Conservation (phyloP, 2,113 vertebrate genomes). For the Macaca mulatta region DNA sequence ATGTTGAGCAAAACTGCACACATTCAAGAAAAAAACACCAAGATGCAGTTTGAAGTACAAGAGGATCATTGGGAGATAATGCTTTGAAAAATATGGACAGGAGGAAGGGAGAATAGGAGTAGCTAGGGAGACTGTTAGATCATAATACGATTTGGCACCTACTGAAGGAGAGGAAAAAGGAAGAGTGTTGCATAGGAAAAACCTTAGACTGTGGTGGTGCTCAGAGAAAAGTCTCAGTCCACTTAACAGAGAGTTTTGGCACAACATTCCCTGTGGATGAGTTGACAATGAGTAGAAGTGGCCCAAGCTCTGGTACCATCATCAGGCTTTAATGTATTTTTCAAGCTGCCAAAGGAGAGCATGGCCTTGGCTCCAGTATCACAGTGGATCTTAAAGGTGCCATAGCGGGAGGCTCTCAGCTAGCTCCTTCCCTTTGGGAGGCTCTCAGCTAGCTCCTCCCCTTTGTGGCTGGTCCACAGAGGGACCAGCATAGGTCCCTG, state of each 20-base stretch:
- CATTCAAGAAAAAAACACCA: neutral
- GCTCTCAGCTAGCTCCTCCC: neutral
- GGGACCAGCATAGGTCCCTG: too few relatives aligned
- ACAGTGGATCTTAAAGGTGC: neutral
- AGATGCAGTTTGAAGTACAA: neutral
- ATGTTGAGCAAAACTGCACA: neutral
- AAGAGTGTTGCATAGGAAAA: neutral
- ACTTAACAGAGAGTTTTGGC: neutral
- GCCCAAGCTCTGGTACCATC: neutral
- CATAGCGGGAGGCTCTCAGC: neutral
- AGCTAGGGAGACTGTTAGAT: too few relatives aligned
- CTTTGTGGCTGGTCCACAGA: neutral
- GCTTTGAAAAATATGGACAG: neutral
- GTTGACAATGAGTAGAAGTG: neutral
- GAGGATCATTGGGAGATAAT: neutral
- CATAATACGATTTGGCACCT: neutral
- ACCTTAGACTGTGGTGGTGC: neutral
- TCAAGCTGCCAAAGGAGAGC: neutral
- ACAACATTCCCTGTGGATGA: neutral
- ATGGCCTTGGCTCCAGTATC: too few relatives aligned
- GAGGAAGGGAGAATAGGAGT: rapidly evolving
- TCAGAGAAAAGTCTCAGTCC: neutral
- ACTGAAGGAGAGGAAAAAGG: neutral
- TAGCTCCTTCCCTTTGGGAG: neutral
- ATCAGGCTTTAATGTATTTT: neutral